phyloP scores from a whole-genome alignment of 1,140 invertebrate species.

The Bombus pyrosoma region DNA sequence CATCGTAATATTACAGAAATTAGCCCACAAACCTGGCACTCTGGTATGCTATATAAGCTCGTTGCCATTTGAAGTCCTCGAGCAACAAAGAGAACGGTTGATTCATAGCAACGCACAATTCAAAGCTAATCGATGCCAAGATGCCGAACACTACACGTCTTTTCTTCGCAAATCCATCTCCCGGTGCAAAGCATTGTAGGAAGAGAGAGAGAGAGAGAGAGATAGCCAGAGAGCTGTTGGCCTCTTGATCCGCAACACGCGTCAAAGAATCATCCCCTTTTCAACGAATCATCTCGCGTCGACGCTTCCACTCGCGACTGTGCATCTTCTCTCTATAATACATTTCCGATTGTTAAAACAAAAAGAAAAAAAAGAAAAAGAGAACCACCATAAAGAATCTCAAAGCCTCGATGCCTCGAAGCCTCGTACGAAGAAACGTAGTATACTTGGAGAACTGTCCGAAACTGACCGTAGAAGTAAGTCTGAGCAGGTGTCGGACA shows the following conservation, averaged over 20 bases:
- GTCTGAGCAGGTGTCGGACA: constrained; percentile 56
- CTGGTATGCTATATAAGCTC: too few species aligned
- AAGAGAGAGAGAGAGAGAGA: not conserved
- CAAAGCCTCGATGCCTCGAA: too few species aligned
- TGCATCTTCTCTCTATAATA: too few species aligned
- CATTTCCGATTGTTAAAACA: not conserved
- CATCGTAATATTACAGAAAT: not conserved
- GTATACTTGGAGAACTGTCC: constrained; percentile 22
- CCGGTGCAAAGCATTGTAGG: not conserved
- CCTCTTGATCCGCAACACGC: constrained; percentile 10
- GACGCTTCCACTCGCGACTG: constrained; percentile 3
- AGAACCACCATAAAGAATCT: too few species aligned
- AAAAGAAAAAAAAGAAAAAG: not conserved
- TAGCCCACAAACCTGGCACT: too few species aligned
- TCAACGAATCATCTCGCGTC: constrained; percentile 42
- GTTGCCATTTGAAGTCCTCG: not conserved
- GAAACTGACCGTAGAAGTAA: constrained; percentile 43
- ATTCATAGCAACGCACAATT: not conserved
- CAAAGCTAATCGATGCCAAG: constrained; percentile 28
- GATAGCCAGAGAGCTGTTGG: not conserved
- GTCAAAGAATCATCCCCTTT: constrained; percentile 50
- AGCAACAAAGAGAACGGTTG: constrained; percentile 15
- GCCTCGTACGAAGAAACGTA: not conserved
- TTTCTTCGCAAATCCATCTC: constrained; percentile 3
- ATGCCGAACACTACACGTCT: constrained; percentile 4